Base-by-base conservation (phyloP, 1,140 invertebrate species). In the Aphelenchoides fujianensis region DNA sequence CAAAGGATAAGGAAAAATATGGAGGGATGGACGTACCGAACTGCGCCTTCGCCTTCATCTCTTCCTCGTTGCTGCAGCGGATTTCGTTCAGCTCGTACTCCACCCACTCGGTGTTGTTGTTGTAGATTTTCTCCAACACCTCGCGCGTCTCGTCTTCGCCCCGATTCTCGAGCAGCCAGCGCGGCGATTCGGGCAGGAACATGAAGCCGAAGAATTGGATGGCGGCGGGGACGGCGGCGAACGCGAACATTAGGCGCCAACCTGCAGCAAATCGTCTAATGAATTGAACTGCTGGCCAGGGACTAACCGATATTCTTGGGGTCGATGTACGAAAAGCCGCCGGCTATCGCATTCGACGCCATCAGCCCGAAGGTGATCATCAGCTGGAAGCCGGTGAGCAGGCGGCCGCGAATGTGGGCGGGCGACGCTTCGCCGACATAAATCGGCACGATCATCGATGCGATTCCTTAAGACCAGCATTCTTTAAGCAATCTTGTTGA, bases 401-500 rank as follows among this genome's bases (percentile, higher is more conserved):
- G 79, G 35, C 84, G 79, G 7, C 89, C 89, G 30, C 89, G 82
- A 27, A 85, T 83, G 68, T 88, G 81, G n/a, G 86, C 73, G 0
- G 88, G 88, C 1, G 89, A 85, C 34, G 87, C 86, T 82, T 89
- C 89, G 3, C 88, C 88, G 30, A 90, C 87, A 79, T 89, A 90
- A 81, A 89, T 87, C 1, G 89, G 89, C 3, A 89, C 88, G n/a
- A 86, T 87, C 83, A 88, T 89, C 2, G 89, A 90, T 7, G 88
- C 87, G 48, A 90, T 76, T n/a, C 69, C 69, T 72, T 19, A 30
- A 61, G 16, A 2, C n/a, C 16, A 30, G 3, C n/a, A 7, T 7
- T 27, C 19, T n/a, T n/a, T n/a, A 59, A 7, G 37, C 9, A 59
- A 7, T 7, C 9, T 59, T 9, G 23, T 7, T 19, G 37, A 2